phyloP scores from a whole-genome alignment of 2,888 invertebrate species.

The Byasa hedistus region DNA sequence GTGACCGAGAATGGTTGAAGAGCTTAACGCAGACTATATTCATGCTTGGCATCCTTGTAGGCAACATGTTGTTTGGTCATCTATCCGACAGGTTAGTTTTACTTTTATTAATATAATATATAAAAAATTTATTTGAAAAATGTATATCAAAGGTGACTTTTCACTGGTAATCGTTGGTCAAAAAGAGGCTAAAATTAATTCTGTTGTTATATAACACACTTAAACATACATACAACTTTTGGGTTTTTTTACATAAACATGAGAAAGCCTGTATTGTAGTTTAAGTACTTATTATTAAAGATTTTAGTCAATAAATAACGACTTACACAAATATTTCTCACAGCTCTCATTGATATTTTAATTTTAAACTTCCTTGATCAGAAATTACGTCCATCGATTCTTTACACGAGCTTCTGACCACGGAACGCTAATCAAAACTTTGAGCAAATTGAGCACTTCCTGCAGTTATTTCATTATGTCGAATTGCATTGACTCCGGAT shows the following conservation, averaged over 20 bases:
- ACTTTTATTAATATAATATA: neutral
- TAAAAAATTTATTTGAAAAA: too few species aligned
- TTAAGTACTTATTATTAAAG: too few species aligned
- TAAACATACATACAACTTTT: neutral
- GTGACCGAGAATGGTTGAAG: slow-evolving; percentile 82
- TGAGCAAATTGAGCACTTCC: slow-evolving; percentile 63
- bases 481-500: slow-evolving; percentile 49
- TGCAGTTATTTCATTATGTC: slow-evolving; percentile 40
- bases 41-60: slow-evolving; percentile 88
- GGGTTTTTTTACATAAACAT: too few species aligned
- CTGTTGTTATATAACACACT: neutral
- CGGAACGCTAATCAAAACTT: slow-evolving; percentile 23
- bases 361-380: too few species aligned
- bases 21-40: slow-evolving; percentile 88
- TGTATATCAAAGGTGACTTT: too few species aligned
- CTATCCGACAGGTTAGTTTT: slow-evolving; percentile 85
- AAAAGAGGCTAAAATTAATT: neutral
- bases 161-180: too few species aligned
- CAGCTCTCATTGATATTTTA: too few species aligned
- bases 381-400: too few species aligned
- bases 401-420: too few species aligned
- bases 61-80: slow-evolving; percentile 87
- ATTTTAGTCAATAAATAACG: too few species aligned
- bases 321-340: too few species aligned
- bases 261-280: too few species aligned